Percentiles rank a stretch among this genome's conserved stretches.
These are phyloP conservation scores for Tiaroga cobitis DNA, from an alignment of 2,797 vertebrate species.

Conservation along the genomic window DNA sequence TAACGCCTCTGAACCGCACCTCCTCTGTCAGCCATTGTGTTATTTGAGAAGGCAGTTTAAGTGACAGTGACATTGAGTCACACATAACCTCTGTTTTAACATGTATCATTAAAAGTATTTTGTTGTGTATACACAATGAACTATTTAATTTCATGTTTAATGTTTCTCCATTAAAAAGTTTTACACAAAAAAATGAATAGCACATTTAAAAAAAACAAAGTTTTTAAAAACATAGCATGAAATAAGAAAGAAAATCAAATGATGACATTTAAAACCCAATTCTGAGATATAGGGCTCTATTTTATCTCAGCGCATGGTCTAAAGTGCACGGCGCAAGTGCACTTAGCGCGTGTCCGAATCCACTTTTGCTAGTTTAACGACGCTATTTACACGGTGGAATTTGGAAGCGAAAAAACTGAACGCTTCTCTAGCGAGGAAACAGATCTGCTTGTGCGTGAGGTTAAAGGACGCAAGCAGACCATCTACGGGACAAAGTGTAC, in stretches of 20 bases:
- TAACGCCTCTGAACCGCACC: conserved; percentile 62
- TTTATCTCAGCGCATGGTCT: too few relatives aligned
- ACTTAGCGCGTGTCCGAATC: too few relatives aligned
- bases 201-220: neutral
- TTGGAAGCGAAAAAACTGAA: too few relatives aligned
- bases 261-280: neutral
- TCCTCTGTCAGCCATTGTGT: conserved; percentile 43
- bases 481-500: too few relatives aligned
- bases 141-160: neutral
- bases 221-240: neutral
- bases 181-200: neutral
- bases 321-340: too few relatives aligned
- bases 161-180: neutral
- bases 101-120: neutral
- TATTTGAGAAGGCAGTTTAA: conserved; percentile 24
- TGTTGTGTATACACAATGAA: neutral
- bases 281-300: neutral
- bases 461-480: too few relatives aligned
- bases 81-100: conserved; percentile 24
- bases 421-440: too few relatives aligned
- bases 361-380: too few relatives aligned
- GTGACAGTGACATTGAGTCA: neutral
- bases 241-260: neutral
- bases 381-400: too few relatives aligned
- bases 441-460: too few relatives aligned